Conservation (phyloP, 2,113 vertebrate genomes). For the Sinocyclocheilus maitianheensis region DNA sequence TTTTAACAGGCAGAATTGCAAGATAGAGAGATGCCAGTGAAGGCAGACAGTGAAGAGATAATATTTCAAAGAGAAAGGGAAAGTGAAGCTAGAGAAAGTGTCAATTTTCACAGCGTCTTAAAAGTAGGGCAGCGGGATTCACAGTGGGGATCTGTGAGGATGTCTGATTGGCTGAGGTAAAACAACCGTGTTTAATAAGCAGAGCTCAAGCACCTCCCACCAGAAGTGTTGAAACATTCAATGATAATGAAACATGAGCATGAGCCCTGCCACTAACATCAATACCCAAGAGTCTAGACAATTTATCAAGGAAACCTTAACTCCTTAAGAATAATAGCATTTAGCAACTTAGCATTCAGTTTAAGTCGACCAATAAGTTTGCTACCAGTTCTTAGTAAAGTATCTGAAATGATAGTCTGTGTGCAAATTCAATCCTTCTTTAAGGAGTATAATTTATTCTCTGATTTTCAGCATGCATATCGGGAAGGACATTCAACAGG, state of each 20-base stretch:
- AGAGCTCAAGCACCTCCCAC: not conserved
- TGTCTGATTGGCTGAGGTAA: conserved; percentile 45
- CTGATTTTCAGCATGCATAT: too few species aligned
- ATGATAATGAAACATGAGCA: not conserved
- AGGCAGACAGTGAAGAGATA: conserved; percentile 4
- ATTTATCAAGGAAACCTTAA: conserved; percentile 8
- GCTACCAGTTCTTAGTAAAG: not conserved
- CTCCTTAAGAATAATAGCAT: not conserved
- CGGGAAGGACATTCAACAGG: too few species aligned
- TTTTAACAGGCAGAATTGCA: not conserved
- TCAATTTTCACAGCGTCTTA: conserved; percentile 68
- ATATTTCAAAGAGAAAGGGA: conserved; percentile 5
- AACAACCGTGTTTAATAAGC: conserved; percentile 33
- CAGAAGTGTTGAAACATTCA: not conserved
- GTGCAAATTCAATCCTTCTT: not conserved
- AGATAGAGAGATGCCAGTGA: not conserved
- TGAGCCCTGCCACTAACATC: not conserved
- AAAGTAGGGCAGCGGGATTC: conserved; percentile 75
- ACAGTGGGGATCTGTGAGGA: conserved; percentile 51
- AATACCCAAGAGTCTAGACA: not conserved
- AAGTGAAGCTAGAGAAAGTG: conserved; percentile 3
- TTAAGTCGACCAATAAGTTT: not conserved
- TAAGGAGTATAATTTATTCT: too few species aligned
- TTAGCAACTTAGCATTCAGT: too few species aligned
- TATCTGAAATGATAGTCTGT: not conserved